Conservation (phyloP, 2,797 vertebrate species). For the Pogoniulus pusillus region DNA sequence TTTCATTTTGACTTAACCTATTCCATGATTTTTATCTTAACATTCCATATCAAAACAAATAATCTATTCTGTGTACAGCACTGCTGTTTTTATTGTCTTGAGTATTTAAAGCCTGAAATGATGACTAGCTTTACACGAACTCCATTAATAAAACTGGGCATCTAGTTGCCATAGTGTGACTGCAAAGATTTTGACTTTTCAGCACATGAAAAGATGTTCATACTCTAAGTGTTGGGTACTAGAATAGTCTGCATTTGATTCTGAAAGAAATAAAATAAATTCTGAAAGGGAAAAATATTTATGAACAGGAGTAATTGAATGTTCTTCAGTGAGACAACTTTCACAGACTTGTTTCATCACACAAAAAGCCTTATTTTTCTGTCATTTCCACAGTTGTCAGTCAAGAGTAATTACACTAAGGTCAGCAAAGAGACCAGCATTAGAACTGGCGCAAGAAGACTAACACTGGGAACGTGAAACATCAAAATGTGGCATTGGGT, state of each 20-base stretch:
- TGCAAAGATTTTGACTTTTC: conserved; percentile 29
- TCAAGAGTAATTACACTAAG: not conserved
- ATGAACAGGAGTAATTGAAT: not conserved
- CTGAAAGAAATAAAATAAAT: conserved; percentile 19
- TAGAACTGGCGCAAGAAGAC: not conserved
- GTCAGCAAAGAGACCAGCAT: not conserved
- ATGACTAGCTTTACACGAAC: not conserved
- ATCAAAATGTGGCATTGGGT: not conserved
- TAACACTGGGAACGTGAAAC: not conserved
- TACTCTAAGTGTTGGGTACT: not conserved
- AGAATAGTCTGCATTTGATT: not conserved
- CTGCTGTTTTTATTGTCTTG: not conserved
- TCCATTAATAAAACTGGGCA: conserved; percentile 4
- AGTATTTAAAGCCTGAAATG: conserved; percentile 22
- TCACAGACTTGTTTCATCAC: not conserved
- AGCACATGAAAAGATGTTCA: not conserved
- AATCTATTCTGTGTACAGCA: not conserved
- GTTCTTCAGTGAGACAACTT: not conserved
- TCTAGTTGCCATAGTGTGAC: not conserved
- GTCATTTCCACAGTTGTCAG: not conserved
- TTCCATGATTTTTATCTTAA: conserved; percentile 10
- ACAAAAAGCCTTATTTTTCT: not conserved
- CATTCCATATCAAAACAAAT: conserved; percentile 35
- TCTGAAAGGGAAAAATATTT: not conserved
- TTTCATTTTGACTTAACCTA: not conserved